Base-by-base conservation (phyloP, 2,888 invertebrate genomes). In the Hirtodrosophila trivittata region DNA sequence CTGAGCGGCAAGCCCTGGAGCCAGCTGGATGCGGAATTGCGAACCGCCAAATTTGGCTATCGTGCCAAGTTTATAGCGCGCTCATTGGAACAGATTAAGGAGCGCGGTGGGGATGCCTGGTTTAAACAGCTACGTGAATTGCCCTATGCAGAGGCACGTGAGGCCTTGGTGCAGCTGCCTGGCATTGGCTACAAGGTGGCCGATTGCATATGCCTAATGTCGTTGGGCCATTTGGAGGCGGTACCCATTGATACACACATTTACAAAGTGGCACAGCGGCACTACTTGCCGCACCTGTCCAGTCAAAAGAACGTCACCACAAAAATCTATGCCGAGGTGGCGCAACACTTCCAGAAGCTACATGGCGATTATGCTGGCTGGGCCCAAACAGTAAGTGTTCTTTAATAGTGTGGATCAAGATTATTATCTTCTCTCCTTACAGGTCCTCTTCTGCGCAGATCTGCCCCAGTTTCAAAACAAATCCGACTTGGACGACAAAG, bases 161-260 rank as follows among this genome's bases (percentile, higher is more conserved):
- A 90, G 12, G 93, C 95, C 80, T 92, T 99, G 3, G 94, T 95
- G 91, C 93, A 93, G 64, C 91, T 99, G 26, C 94, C 95, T 72
- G 99, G 99, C 7, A 94, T 99, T 77, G 99, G 99, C 1, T 95
- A 97, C 6, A 99, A 99, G 94, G 97, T 99, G 12, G 98, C 99
- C 0, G 99, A 99, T 91, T 99, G 99, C 90, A 96, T 99, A 77
- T 97, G 97, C 88, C 92, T 99, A 13, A 99, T 99, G 98, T 97
- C 98, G 0, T 90, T 99, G 46, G 95, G 95, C 55, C 97, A 98
- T 88, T 90, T 96, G 45, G 94, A 95, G 78, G 95, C 98, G 0
- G 94, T 99, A 50, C 99, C 99, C 0, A 95, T 99, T 0, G 99
- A 99, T 90, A 98, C 98, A 0, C 99, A 99, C 88, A 96, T 99